Percentiles rank a stretch among this genome's conserved stretches.
These are phyloP conservation scores for Turritopsis dohrnii DNA, from an alignment of 30 jellyfish, hydroid and myxozoan genomes.

Conservation along the genomic window DNA sequence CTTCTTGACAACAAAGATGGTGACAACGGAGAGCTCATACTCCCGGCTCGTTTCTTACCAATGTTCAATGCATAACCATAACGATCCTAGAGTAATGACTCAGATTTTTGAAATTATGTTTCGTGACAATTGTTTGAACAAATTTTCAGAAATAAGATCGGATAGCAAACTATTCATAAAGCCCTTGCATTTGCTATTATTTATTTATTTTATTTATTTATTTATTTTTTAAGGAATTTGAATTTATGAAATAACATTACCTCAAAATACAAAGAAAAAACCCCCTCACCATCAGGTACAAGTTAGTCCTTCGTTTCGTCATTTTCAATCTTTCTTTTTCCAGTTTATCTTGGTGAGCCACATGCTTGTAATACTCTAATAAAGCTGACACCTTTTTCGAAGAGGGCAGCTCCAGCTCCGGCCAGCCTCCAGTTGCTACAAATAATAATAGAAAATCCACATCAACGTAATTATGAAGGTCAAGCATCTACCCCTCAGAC, in stretches of 20 bases:
- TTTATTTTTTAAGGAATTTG: too few species aligned
- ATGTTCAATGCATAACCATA: slow-evolving; percentile 70
- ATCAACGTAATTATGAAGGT: not conserved
- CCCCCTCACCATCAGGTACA: slow-evolving; percentile 55
- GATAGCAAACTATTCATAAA: too few species aligned
- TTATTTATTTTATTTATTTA: too few species aligned
- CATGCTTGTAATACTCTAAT: slow-evolving; percentile 76
- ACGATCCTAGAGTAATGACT: slow-evolving; percentile 48
- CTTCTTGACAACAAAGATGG: not conserved
- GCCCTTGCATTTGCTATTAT: too few species aligned
- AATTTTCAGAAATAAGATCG: not conserved
- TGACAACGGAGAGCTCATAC: slow-evolving; percentile 34
- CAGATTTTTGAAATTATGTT: not conserved
- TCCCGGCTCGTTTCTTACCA: slow-evolving; percentile 73
- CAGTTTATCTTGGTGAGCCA: slow-evolving; percentile 80
- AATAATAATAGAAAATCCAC: slow-evolving; percentile 1
- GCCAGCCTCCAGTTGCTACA: slow-evolving; percentile 98
- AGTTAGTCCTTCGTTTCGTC: slow-evolving; percentile 57
- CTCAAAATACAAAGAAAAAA: not conserved
- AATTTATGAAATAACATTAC: too few species aligned
- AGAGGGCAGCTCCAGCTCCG: slow-evolving; percentile 67
- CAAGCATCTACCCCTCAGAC: not conserved
- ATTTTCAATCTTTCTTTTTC: slow-evolving; percentile 70
- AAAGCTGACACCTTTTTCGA: slow-evolving; percentile 66
- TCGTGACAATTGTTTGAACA: too few species aligned